Percentiles rank a stretch among this genome's conserved stretches.
phyloP scores from a whole-genome alignment of 1,140 invertebrate genomes.

The Macrosteles quadrilineatus region DNA sequence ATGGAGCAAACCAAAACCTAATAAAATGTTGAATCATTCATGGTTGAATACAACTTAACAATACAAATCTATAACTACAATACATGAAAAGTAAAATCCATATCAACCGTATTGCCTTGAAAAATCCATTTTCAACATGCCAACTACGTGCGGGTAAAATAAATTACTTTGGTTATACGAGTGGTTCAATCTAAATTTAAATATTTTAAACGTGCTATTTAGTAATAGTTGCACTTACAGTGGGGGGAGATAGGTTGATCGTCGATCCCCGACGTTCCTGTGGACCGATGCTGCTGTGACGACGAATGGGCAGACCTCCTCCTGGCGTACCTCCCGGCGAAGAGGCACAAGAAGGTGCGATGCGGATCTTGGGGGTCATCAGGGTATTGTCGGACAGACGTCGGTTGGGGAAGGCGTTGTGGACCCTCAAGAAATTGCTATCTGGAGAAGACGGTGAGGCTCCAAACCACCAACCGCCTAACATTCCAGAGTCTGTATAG shows the following conservation, averaged over 20 bases:
- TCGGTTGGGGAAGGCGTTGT: conserved; percentile 76
- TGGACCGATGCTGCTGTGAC: conserved; percentile 87
- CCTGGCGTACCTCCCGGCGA: conserved; percentile 82
- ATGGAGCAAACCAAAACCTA: conserved; percentile 2
- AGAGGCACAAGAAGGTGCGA: conserved; percentile 81
- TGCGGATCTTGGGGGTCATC: conserved; percentile 83
- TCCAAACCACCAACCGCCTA: conserved; percentile 73
- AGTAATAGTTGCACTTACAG: conserved; percentile 60
- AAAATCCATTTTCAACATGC: too few relatives aligned
- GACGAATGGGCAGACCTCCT: conserved; percentile 74
- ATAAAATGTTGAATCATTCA: too few relatives aligned
- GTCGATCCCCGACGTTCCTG: conserved; percentile 82
- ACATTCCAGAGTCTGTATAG: conserved; percentile 57
- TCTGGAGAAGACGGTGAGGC: conserved; percentile 75
- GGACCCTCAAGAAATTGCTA: conserved; percentile 83
- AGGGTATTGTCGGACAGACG: conserved; percentile 89
- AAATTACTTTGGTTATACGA: too few relatives aligned
- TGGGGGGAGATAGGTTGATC: conserved; percentile 82
- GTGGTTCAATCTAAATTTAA: too few relatives aligned
- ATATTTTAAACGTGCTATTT: neutral
- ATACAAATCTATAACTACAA: too few relatives aligned
- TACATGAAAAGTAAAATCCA: too few relatives aligned
- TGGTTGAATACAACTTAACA: too few relatives aligned
- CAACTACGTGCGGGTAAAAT: too few relatives aligned
- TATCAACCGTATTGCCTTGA: too few relatives aligned